Evolutionary conservation across 2,888 invertebrate genomes (phyloP), one percentile per base, ranked within the genome.

Genomic region (Yponomeuta cagnagella): DNA sequence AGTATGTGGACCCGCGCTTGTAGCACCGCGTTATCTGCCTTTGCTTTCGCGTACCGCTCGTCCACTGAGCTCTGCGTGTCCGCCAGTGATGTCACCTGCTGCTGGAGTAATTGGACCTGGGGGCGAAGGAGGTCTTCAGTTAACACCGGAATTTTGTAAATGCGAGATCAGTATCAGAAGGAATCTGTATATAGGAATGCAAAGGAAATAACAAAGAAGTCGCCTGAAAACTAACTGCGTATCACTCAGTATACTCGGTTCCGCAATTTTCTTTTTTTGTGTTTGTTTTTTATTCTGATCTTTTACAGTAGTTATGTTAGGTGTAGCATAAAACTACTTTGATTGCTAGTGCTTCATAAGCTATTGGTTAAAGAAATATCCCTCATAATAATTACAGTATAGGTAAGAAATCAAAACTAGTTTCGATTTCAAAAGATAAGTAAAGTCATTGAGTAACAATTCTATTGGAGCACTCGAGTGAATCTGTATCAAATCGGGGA

Each of bases 71-170:
- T 95, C 81, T 98, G 98, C 70, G 96, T 96, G 86, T 98, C 98
- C 69, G 96, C 96, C 78, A 98, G 93, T 72, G 96, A 95, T 74
- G 96, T 96, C 87, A 98, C 96, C 93, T 98, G 98, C 84, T 97
- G 97, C 90, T 98, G 98, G 74, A 98, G 94, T 80, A 97, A 94
- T 93, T 97, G 96, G 82, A 98, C 96, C 98, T 98, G 92, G 91
- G 90, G 52, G 52, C 52, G 12, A 58, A 58, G 52, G 15, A 69
- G 69, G 12, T 23, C 30, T 12, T 30, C 33, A 65, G 6, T 65
- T 10, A 30, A 10, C 2, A 65, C 31, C 1, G 33, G 31, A 31
- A 65, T 65, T 31, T 30, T 10, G 65, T 10, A 33, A 31, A 8
- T 9, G 31, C n/a, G 30, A 65, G 30, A 6, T 15, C 9, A 2